phyloP scores from a whole-genome alignment of 2,797 vertebrate species.

The Meriones psammophilus region DNA sequence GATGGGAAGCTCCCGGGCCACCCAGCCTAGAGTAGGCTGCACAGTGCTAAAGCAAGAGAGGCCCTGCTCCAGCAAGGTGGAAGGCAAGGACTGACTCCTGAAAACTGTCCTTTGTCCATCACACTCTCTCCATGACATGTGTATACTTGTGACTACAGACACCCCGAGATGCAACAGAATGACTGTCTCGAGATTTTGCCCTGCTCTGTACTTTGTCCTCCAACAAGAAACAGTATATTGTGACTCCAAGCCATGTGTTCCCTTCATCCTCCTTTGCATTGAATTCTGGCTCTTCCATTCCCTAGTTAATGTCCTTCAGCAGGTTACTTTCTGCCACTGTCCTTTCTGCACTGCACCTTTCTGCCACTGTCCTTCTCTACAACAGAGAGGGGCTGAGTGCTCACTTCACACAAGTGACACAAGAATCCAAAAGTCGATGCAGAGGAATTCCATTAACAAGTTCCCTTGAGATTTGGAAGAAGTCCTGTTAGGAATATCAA shows the following conservation, averaged over 20 bases:
- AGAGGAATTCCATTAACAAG: neutral
- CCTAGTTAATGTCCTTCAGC: neutral
- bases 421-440: slow-evolving; percentile 12
- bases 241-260: neutral
- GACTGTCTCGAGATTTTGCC: too few species aligned
- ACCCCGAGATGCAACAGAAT: too few species aligned
- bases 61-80: too few species aligned
- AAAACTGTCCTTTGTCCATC: too few species aligned
- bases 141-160: too few species aligned
- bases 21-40: too few species aligned
- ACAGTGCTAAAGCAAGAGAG: too few species aligned
- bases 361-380: neutral
- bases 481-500: slow-evolving; percentile 65
- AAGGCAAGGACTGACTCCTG: too few species aligned
- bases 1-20: neutral
- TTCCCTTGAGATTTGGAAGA: slow-evolving; percentile 77
- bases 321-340: neutral
- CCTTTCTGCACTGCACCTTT: neutral
- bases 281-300: neutral
- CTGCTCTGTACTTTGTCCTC: too few species aligned
- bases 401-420: neutral
- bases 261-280: neutral
- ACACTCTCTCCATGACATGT: too few species aligned
- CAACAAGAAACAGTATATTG: too few species aligned
- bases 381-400: neutral